A percentile compares a stretch with the other conserved stretches of the same genome.
Conservation (phyloP, 2,888 invertebrate genomes). For the Scotopteryx bipunctaria region DNA sequence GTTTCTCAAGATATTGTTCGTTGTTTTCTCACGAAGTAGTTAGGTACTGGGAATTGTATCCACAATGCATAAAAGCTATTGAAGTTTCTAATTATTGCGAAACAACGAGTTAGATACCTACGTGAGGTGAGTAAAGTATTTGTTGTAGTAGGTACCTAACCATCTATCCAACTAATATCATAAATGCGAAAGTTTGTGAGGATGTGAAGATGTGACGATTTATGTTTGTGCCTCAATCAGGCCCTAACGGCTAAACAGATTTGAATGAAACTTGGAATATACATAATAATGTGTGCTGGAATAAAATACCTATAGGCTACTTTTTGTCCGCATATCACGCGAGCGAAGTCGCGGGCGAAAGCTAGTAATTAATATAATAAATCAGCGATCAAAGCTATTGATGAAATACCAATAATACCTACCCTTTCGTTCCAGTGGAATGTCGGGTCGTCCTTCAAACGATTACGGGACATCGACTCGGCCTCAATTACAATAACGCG, state of each 20-base stretch:
- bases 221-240: no score
- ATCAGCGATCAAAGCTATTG: conserved; percentile 1
- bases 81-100: conserved; percentile 19
- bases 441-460: conserved; percentile 69
- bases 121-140: background rate
- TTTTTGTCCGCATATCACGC: no score
- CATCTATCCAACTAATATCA: no score
- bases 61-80: conserved; percentile 16
- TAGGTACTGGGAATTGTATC: conserved; percentile 49
- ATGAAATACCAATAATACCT: background rate
- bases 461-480: conserved; percentile 69
- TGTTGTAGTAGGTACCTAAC: background rate
- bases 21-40: conserved; percentile 67
- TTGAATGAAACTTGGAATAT: no score
- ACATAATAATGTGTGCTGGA: no score
- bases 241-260: no score
- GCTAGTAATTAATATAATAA: conserved; percentile 21
- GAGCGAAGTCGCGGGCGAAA: no score
- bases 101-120: conserved; percentile 3
- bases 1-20: conserved; percentile 64
- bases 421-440: conserved; percentile 28
- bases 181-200: no score
- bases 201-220: no score
- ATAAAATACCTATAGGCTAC: no score
- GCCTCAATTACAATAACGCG: conserved; percentile 62